These are phyloP conservation scores for Zophobas atratus DNA, from an alignment of 1,140 invertebrate species.

Conservation along the genomic window DNA sequence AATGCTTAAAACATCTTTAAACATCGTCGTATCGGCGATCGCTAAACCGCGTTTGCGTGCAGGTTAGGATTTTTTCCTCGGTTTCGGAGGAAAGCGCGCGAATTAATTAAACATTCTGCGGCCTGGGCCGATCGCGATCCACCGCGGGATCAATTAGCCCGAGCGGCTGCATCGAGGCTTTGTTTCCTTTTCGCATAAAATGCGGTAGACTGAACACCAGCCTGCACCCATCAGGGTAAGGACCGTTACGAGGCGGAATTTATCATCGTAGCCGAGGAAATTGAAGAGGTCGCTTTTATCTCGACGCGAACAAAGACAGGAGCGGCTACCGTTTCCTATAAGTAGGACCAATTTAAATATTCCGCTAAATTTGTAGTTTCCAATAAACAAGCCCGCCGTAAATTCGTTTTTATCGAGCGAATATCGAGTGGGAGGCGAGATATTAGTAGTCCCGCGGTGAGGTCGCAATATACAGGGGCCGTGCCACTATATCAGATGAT, in stretches of 20 bases:
- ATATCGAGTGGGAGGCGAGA: conserved; percentile 25
- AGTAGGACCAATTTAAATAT: conserved; percentile 30
- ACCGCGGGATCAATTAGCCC: too few relatives aligned
- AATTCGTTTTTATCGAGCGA: conserved; percentile 30
- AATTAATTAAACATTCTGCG: too few relatives aligned
- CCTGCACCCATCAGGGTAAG: conserved; percentile 1
- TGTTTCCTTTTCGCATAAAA: not conserved
- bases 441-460: conserved; percentile 1
- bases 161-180: not conserved
- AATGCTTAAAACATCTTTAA: too few relatives aligned
- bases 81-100: too few relatives aligned
- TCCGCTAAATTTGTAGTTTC: conserved; percentile 43
- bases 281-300: conserved; percentile 34
- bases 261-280: conserved; percentile 24
- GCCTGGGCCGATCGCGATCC: too few relatives aligned
- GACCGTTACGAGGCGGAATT: conserved; percentile 23
- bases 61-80: too few relatives aligned
- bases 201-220: not conserved
- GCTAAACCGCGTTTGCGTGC: too few relatives aligned
- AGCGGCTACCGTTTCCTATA: not conserved
- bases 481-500: conserved; percentile 42
- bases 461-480: conserved; percentile 31
- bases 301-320: conserved; percentile 28
- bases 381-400: conserved; percentile 29
- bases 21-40: too few relatives aligned